Evolutionary conservation across 2,113 vertebrate genomes (phyloP), one percentile per base, ranked within the genome.

Genomic region (Cervus canadensis): DNA sequence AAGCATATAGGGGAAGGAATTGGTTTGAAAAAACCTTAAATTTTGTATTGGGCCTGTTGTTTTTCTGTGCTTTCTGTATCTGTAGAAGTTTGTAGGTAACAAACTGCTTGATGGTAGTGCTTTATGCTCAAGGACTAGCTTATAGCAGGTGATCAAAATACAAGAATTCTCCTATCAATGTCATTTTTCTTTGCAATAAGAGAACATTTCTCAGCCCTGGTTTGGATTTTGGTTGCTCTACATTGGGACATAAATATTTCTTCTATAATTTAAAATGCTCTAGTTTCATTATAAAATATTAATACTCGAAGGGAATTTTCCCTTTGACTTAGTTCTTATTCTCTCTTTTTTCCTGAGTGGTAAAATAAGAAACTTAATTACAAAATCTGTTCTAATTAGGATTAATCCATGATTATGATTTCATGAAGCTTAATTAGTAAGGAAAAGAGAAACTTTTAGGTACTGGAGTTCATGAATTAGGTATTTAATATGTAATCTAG

Each of bases 271-370:
- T 91, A 96, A 92, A 94, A 87, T 92, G 71, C 43, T 83, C 60
- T 85, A 40, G 54, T 96, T 95, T 96, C 43, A 89, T 90, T 56
- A 85, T 88, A 93, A 97, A 95, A 87, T 81, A 74, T n/a, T 71
- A 25, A 2, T 60, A 36, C 6, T 50, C 2, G 2, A 82, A 94
- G 14, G 43, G 5, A 50, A 67, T 91, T 93, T 83, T 50, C 57
- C 33, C 45, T 91, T 94, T 93, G 30, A 85, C 43, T n/a, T 25
- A 62, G n/a, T 2, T 82, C 78, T 86, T 87, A 10, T 78, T 94
- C 91, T 83, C 62, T 25, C 94, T 76, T 56, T 11, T n/a, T 76
- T 56, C 23, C 23, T 83, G 57, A 54, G 67, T n/a, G 36, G 26
- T 89, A 91, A 92, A 91, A 67, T 52, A 95, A 93, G 40, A 92